A percentile compares a stretch with the other conserved stretches of the same genome.
These are phyloP conservation scores for Hippocampus zosterae DNA, from an alignment of 2,113 vertebrate genomes.

Conservation along the genomic window DNA sequence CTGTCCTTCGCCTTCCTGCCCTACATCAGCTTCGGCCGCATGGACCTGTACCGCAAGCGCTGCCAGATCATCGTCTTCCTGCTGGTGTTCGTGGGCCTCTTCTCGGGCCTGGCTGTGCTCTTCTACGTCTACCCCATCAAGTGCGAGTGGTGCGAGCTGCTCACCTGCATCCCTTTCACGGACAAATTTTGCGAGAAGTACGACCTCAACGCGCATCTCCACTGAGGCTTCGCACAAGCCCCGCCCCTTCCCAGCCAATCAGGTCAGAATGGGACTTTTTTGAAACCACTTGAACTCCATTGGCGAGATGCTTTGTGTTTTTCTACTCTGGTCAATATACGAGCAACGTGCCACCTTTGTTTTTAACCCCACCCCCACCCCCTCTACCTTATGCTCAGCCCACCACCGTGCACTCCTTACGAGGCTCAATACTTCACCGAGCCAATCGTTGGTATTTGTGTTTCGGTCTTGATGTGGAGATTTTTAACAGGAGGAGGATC, in stretches of 20 bases:
- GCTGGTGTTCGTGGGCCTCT: constrained; percentile 88
- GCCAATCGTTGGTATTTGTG: background rate
- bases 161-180: constrained; percentile 98
- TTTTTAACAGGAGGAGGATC: background rate
- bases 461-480: background rate
- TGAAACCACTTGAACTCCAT: background rate
- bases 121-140: constrained; percentile 95
- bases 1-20: constrained; percentile 97
- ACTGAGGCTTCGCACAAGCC: constrained; percentile 68
- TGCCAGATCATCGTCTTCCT: constrained; percentile 94
- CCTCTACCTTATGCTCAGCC: constrained; percentile 45
- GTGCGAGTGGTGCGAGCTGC: constrained; percentile 94
- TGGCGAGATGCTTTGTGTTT: constrained; percentile 44
- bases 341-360: constrained; percentile 53
- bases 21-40: constrained; percentile 95
- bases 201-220: constrained; percentile 94
- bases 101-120: constrained; percentile 90
- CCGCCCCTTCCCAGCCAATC: constrained; percentile 13
- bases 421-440: background rate
- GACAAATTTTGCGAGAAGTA: constrained; percentile 99
- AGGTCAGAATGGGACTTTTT: constrained; percentile 25
- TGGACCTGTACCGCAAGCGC: constrained; percentile 95
- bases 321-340: constrained; percentile 56
- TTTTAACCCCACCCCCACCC: constrained; percentile 35
- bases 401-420: constrained; percentile 5